phyloP scores from a whole-genome alignment of 1,140 invertebrate species.

The Luehdorfia chinensis region DNA sequence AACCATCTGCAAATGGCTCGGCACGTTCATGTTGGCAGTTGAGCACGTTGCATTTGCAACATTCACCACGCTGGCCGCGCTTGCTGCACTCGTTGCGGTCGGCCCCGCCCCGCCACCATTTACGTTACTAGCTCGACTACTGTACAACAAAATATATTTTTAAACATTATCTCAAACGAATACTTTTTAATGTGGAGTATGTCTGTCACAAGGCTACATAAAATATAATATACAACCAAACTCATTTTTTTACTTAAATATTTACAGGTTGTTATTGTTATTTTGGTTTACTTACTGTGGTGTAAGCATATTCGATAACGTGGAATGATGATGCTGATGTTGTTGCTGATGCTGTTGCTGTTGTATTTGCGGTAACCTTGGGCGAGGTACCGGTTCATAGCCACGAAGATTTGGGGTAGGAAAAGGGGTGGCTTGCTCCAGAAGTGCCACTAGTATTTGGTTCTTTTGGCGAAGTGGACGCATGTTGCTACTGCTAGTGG shows the following conservation, averaged over 20 bases:
- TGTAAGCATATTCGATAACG: conserved; percentile 57
- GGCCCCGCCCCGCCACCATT: conserved; percentile 41
- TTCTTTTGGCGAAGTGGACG: conserved; percentile 89
- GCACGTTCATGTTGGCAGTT: conserved; percentile 19
- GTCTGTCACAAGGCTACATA: too few relatives aligned
- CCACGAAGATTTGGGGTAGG: conserved; percentile 55
- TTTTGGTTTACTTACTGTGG: conserved; percentile 63
- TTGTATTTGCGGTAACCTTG: conserved; percentile 21
- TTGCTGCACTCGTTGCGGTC: conserved; percentile 21
- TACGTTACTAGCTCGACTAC: conserved; percentile 43
- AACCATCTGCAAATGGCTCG: conserved; percentile 69
- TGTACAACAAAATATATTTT: neutral
- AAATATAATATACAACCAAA: too few relatives aligned
- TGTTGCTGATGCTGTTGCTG: conserved; percentile 32
- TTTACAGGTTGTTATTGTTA: too few relatives aligned
- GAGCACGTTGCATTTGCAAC: conserved; percentile 31
- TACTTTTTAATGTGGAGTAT: too few relatives aligned
- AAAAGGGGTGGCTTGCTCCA: conserved; percentile 85
- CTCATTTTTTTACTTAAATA: too few relatives aligned
- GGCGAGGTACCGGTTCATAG: conserved; percentile 41
- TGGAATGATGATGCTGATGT: conserved; percentile 37
- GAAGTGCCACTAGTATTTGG: conserved; percentile 89
- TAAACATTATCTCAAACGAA: too few relatives aligned
- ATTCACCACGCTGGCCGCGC: conserved; percentile 13
- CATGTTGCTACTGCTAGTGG: conserved; percentile 69